Evolutionary conservation across 2,888 invertebrate species (phyloP), one percentile per base, ranked within the genome.

Genomic region (Hymenopus coronatus): DNA sequence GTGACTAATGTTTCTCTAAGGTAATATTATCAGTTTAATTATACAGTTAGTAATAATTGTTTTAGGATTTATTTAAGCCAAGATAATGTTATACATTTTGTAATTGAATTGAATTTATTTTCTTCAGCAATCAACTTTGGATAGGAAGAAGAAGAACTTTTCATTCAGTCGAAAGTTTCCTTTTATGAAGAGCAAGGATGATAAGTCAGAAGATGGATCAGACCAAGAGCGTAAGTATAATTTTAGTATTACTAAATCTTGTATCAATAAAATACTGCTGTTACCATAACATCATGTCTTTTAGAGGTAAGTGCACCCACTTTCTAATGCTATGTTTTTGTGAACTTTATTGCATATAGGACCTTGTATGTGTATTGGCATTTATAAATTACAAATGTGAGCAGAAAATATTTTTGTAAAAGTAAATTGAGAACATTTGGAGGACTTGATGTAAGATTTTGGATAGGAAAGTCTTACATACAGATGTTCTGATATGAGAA

Each of bases 161-260:
- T 98, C 99, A 90, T 99, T 99, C 94, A 99, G 99, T 93, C 96
- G 99, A 93, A 98, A 98, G 94, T 99, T 99, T 94, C 99, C 99
- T 82, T 99, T 99, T 94, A 99, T 99, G 97, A 99, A 99, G 95
- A 99, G 99, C 94, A 98, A 99, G 95, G 99, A 99, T 93, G 98
- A 99, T 93, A 98, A 98, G 94, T 98, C 97, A 88, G 98, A 99
- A 94, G 98, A 99, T 93, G 98, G 98, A 93, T 98, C 98, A 91
- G 98, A 98, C 93, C 98, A 98, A 95, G 98, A 99, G 96, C 98
- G 99, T 99, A 96, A 97, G 98, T 97, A 92, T 88, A 33, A 83
- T 70, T 70, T 70, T 70, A 3, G 3, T 1, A 70, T 20, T 87
- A n/a, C 40, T 40, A 40, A 25, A 15, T 70, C 54, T 54, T 15